phyloP scores from a whole-genome alignment of 2,797 vertebrate genomes.

The Buphagus erythrorhynchus region DNA sequence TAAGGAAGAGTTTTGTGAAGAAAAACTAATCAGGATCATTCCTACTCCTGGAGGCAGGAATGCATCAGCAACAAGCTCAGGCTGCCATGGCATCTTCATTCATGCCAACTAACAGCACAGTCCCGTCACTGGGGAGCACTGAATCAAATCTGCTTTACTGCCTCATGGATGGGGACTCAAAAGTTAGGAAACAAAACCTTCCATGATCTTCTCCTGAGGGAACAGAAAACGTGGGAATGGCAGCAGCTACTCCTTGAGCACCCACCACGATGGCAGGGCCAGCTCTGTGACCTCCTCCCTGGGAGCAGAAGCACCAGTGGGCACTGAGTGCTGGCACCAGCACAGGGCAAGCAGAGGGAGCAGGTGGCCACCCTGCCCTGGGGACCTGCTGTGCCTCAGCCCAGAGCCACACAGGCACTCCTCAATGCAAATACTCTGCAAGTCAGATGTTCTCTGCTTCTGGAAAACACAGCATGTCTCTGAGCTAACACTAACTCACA shows the following conservation, averaged over 20 bases:
- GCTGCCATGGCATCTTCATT: fast-evolving
- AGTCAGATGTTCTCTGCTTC: not conserved
- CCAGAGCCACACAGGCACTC: not conserved
- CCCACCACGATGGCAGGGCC: fast-evolving
- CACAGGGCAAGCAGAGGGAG: not conserved
- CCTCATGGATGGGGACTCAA: not conserved
- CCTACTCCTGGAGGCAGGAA: not conserved
- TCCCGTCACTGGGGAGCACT: fast-evolving
- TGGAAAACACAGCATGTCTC: not conserved
- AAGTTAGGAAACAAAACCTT: not conserved
- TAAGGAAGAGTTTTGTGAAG: not conserved
- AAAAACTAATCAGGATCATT: not conserved
- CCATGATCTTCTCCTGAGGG: not conserved
- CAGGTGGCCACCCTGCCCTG: fast-evolving
- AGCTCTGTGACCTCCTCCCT: not conserved
- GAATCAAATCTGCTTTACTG: not conserved
- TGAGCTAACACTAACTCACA: not conserved
- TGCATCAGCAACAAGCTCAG: not conserved
- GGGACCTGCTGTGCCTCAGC: not conserved
- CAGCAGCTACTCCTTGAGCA: not conserved
- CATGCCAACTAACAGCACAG: not conserved
- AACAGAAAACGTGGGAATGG: not conserved
- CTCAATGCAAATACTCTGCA: not conserved
- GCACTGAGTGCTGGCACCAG: not conserved
- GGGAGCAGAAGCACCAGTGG: not conserved